Base-by-base conservation (phyloP, 2,888 invertebrate species). In the Incurvaria masculella region DNA sequence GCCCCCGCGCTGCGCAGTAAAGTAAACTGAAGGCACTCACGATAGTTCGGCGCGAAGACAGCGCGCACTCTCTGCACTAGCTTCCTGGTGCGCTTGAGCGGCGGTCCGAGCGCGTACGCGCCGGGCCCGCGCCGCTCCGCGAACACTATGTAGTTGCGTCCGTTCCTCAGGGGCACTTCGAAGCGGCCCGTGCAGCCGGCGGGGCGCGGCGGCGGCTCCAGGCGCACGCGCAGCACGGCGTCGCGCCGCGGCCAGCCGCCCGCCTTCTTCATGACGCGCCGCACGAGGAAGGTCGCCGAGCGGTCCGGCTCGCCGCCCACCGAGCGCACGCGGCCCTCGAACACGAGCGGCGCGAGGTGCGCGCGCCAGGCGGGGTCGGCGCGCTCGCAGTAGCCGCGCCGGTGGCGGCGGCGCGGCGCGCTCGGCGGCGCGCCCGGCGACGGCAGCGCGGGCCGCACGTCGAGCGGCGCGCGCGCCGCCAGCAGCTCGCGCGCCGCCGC, bases 301-400 rank as follows among this genome's bases (percentile, higher is more conserved):
- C 72, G 71, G 69, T 67, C 72, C 51, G 72, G 68, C 47, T 73
- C 66, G 55, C 74, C 74, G 40, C 45, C 33, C 14, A 33, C 45
- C 18, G 21, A 21, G 60, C 71, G 70, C 55, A 76, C 73, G 63
- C 72, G 72, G 59, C 72, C 76, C 64, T 74, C 76, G 68, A 78
- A 75, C 61, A 75, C 75, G 61, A 70, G 72, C 53, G 76, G 76
- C 56, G 76, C 76, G 56, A 73, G 72, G 70, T 75, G 74, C 61
- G 76, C 76, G 50, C 76, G 71, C 76, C 76, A 76, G 58, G 76
- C 76, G 59, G 76, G 76, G 74, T 78, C 76, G 58, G 72, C 76
- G 61, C 76, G 73, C 69, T 71, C 75, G 72, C 76, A 78, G 70
- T 73, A 78, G 10, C 19, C 41, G 19, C 41, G 41, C 19, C 41